These are phyloP conservation scores for Pemphigus obesinymphae DNA, from an alignment of 1,140 invertebrate genomes.

Conservation along the genomic window DNA sequence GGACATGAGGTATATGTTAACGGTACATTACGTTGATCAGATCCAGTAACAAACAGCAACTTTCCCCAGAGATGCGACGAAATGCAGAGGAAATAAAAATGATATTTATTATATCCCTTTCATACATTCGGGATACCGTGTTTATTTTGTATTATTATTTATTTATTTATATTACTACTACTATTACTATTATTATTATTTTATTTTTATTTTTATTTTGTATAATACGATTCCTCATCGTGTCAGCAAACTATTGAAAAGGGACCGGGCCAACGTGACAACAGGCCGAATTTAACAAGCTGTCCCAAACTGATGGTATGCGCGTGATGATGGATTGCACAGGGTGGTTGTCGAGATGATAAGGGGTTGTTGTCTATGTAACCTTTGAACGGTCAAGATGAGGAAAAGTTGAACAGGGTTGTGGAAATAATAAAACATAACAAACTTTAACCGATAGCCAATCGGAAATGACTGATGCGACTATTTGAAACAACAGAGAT, in stretches of 20 bases:
- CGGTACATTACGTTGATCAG: conserved; percentile 32
- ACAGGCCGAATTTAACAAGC: conserved; percentile 23
- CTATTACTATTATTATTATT: background rate
- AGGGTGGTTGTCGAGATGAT: background rate
- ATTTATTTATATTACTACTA: background rate
- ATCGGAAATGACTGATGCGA: conserved; percentile 26
- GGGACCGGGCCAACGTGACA: background rate
- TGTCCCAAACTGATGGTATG: conserved; percentile 26
- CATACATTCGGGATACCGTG: background rate
- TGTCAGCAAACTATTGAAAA: conserved; percentile 3
- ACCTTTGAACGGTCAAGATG: conserved; percentile 8
- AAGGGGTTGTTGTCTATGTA: conserved; percentile 19
- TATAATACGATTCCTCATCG: background rate
- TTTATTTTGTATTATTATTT: conserved; percentile 2
- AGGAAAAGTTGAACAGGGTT: background rate
- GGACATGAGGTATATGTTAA: background rate
- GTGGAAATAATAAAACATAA: conserved; percentile 24
- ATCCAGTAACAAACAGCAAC: conserved; percentile 1
- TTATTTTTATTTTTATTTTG: background rate
- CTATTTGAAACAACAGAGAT: conserved; percentile 25
- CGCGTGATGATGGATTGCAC: conserved; percentile 7
- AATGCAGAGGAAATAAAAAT: background rate
- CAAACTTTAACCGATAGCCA: conserved; percentile 22
- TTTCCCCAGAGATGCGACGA: background rate
- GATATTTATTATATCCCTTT: background rate